phyloP scores from a whole-genome alignment of 2,113 vertebrate genomes.

The Leucopsar rothschildi region DNA sequence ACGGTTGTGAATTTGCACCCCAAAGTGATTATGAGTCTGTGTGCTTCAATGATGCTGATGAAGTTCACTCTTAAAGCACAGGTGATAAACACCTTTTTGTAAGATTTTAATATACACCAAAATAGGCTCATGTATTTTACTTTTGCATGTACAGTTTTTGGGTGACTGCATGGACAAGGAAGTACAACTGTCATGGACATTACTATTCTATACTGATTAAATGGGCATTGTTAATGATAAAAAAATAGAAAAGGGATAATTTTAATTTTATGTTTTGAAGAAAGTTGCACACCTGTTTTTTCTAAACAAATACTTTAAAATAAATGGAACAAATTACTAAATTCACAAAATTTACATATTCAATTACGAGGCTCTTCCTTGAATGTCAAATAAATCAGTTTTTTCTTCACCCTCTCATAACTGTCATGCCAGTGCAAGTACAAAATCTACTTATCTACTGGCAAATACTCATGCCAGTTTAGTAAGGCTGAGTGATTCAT shows the following conservation, averaged over 20 bases:
- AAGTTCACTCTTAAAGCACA: not conserved
- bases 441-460: conserved; percentile 15
- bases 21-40: not conserved
- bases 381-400: not conserved
- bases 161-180: not conserved
- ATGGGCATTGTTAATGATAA: not conserved
- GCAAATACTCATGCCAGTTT: conserved; percentile 5
- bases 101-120: not conserved
- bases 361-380: not conserved
- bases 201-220: not conserved
- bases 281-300: not conserved
- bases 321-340: not conserved
- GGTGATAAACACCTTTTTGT: not conserved
- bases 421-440: not conserved
- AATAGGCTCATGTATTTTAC: not conserved
- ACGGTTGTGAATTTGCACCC: not conserved
- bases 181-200: not conserved
- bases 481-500: conserved; percentile 58
- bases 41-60: not conserved
- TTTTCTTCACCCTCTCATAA: not conserved
- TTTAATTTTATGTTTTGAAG: not conserved
- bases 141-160: not conserved
- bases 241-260: not conserved
- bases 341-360: not conserved
- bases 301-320: not conserved